These are phyloP conservation scores for Pleuronectes platessa DNA, from an alignment of 2,113 vertebrate species.

Conservation along the genomic window DNA sequence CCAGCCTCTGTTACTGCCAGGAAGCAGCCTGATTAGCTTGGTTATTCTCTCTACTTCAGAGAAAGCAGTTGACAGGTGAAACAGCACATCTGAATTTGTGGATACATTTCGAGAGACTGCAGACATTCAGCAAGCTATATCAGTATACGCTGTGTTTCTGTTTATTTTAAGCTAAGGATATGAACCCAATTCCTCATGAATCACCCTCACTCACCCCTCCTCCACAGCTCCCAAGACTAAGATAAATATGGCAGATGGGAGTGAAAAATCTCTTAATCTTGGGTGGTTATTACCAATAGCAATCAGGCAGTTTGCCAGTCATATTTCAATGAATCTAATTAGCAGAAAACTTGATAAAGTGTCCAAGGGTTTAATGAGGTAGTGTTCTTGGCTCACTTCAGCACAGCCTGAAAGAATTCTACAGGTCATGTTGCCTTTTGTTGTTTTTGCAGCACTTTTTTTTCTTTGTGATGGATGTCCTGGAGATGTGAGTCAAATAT, in stretches of 20 bases:
- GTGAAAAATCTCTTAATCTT: slow-evolving; percentile 82
- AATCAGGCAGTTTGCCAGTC: slow-evolving; percentile 84
- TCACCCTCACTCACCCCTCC: neutral
- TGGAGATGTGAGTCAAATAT: neutral
- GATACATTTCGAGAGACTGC: neutral
- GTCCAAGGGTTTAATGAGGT: slow-evolving; percentile 63
- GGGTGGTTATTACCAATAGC: slow-evolving; percentile 85
- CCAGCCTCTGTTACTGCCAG: slow-evolving; percentile 4
- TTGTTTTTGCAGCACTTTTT: neutral
- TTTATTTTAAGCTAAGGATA: neutral
- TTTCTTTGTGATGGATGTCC: neutral
- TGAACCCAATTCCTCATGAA: neutral
- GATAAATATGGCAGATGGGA: slow-evolving; percentile 50
- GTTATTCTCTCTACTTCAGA: neutral
- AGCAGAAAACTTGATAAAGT: slow-evolving; percentile 73
- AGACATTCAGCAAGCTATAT: too few relatives aligned
- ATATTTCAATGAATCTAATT: slow-evolving; percentile 88
- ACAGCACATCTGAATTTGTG: neutral
- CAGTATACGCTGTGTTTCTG: neutral
- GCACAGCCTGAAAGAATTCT: neutral
- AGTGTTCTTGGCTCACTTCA: neutral
- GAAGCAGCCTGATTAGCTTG: neutral
- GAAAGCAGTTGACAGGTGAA: neutral
- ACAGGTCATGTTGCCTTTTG: neutral
- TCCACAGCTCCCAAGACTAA: slow-evolving; percentile 8